Evolutionary conservation across 2,113 vertebrate species (phyloP).

Genomic region (Marmota monax): DNA sequence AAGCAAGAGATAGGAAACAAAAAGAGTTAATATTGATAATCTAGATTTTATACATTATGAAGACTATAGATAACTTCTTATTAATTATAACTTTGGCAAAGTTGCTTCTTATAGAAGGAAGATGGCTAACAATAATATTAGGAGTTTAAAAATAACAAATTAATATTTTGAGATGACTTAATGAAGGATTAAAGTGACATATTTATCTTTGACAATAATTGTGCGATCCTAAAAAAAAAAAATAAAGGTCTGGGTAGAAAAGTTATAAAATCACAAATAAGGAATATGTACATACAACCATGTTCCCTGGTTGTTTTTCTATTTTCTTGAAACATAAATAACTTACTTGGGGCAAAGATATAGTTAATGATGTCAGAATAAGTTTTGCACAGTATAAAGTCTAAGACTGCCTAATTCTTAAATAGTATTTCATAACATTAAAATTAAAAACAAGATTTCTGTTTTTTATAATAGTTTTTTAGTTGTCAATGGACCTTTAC

Average conservation of each 20-base stretch:
- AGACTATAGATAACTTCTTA: background rate
- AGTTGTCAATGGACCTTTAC: too few relatives aligned
- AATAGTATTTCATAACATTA: background rate
- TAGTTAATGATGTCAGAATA: background rate
- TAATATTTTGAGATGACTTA: background rate
- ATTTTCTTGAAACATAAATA: slow-evolving; percentile 23
- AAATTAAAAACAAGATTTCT: background rate
- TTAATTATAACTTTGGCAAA: background rate
- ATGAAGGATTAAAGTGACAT: background rate
- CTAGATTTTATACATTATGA: background rate
- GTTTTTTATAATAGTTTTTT: too few relatives aligned
- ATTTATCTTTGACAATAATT: background rate
- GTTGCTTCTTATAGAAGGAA: background rate
- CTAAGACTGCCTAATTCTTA: slow-evolving; percentile 11
- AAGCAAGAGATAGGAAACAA: background rate
- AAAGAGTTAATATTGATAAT: background rate
- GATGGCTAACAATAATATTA: background rate
- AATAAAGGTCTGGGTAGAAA: background rate
- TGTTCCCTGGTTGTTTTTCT: background rate
- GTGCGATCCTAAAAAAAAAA: background rate
- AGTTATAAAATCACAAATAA: background rate
- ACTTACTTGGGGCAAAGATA: background rate
- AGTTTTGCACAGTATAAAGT: background rate
- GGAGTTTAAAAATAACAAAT: background rate
- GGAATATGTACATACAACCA: too few relatives aligned